phyloP scores from a whole-genome alignment of 1,140 invertebrate genomes.

The Apis mellifera region DNA sequence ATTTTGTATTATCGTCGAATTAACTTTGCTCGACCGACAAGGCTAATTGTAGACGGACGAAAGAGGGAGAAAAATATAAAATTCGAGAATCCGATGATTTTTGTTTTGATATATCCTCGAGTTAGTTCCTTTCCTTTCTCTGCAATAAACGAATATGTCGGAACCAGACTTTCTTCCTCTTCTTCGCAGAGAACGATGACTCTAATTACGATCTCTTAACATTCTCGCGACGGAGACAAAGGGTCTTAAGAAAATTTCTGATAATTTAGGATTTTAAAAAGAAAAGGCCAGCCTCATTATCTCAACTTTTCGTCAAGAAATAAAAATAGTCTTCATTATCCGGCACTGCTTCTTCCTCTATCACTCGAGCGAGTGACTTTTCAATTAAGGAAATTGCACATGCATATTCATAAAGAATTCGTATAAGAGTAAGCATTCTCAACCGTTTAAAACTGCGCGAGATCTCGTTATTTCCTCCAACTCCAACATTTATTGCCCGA shows the following conservation, averaged over 20 bases:
- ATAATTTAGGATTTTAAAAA: slow-evolving; percentile 17
- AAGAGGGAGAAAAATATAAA: too few relatives aligned
- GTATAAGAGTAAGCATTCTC: background rate
- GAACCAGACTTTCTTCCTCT: too few relatives aligned
- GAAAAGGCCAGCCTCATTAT: slow-evolving; percentile 12
- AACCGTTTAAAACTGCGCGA: background rate
- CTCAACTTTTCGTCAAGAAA: slow-evolving; percentile 28
- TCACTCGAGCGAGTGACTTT: background rate
- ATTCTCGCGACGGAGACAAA: background rate
- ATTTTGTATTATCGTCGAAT: background rate
- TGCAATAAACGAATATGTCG: too few relatives aligned
- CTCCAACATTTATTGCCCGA: background rate
- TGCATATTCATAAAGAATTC: slow-evolving; percentile 24
- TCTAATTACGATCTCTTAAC: slow-evolving; percentile 14
- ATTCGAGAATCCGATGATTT: too few relatives aligned
- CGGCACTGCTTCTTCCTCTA: background rate
- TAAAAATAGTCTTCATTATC: slow-evolving; percentile 31
- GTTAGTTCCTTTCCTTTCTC: too few relatives aligned
- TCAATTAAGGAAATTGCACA: slow-evolving; percentile 55
- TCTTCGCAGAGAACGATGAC: background rate
- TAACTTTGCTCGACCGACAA: background rate
- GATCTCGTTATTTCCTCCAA: background rate
- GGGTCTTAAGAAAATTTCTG: background rate
- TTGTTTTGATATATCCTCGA: too few relatives aligned
- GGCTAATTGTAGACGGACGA: too few relatives aligned